Base-by-base conservation (phyloP, 1,140 invertebrate genomes). In the Aphaenogaster rudis region DNA sequence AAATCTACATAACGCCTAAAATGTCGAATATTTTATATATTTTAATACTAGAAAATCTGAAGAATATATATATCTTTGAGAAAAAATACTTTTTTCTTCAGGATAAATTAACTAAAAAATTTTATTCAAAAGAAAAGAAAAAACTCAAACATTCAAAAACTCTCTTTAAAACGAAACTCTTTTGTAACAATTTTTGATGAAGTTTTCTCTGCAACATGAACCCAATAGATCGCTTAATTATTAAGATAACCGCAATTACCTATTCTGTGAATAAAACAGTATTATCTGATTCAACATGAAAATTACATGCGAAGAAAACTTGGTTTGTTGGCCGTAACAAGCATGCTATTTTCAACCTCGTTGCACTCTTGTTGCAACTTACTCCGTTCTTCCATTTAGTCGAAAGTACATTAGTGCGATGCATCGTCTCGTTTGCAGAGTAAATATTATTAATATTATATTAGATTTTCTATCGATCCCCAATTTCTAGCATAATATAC, bases 381-480 rank as follows among this genome's bases (percentile, higher is more conserved):
- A 50, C 2, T 39, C 21, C 17, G 36, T 39, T 66, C 45, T 66
- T 79, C 61, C 33, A n/a, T 66, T 50, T 17, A 61, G 15, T 11
- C 13, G 21, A 52, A 66, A 52, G 33, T 61, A 21, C 42, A 36
- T 78, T 21, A 39, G 15, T 28, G 15, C 42, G 9, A n/a, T 39
- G n/a, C 42, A 3, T 63, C 9, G 8, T 63, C 17, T 79, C 28
- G 3, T 48, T 64, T 69, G 33, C n/a, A 52, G 11, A 28, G 8
- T 39, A 80, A 67, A 45, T 39, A 54, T 79, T 52, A 66, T 54
- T 69, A 42, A 67, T 8, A n/a, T 81, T 42, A 69, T 33, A 28
- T 42, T 39, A 52, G 8, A 50, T 42, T 52, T 45, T 15, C 28
- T 61, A 42, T 74, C 11, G 52, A 36, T 42, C 36, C n/a, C 8